Base-by-base conservation (phyloP, 2,113 vertebrate genomes). In the Tyto alba region DNA sequence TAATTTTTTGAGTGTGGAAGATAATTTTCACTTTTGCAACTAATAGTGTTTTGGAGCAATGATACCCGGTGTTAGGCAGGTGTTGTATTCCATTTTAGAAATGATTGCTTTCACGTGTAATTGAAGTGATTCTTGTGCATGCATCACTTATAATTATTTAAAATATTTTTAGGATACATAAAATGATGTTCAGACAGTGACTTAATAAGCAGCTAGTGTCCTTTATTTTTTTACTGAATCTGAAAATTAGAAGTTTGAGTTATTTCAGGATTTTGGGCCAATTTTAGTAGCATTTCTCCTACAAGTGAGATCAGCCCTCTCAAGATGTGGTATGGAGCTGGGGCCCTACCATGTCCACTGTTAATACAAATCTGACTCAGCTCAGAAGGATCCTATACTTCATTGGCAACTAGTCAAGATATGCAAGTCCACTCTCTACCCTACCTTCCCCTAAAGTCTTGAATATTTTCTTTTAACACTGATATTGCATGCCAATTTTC, bases 321-420 rank as follows among this genome's bases (percentile, higher is more conserved):
- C 4, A 7, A 30, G 2, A 1, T 56, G 22, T 18, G 26, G 1
- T n/a, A 26, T 4, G 5, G 41, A 63, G 19, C 16, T 77, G 38
- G 7, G 13, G 4, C 11, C 26, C 20, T 63, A 10, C 12, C 2
- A 4, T 40, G 5, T 68, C 16, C 7, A 1, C n/a, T 68, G 21
- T 13, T 52, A 13, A 23, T 19, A 43, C 6, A 85, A 57, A 20
- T 10, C 6, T 5, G 3, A 8, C 15, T 20, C 20, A 47, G 13
- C 16, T 89, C 55, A 82, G 32, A 88, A 74, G 56, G 26, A 23
- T 34, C 47, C 29, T 48, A 8, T 16, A 15, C 13, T 88, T 72
- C 22, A 26, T 26, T 57, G 69, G 22, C 40, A 91, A 29, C 12
- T 69, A 36, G 19, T 69, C 41, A 43, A 66, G n/a, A 34, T n/a